Evolutionary conservation across 2,113 vertebrate species (phyloP).

Genomic region (Amblyornis subalaris): DNA sequence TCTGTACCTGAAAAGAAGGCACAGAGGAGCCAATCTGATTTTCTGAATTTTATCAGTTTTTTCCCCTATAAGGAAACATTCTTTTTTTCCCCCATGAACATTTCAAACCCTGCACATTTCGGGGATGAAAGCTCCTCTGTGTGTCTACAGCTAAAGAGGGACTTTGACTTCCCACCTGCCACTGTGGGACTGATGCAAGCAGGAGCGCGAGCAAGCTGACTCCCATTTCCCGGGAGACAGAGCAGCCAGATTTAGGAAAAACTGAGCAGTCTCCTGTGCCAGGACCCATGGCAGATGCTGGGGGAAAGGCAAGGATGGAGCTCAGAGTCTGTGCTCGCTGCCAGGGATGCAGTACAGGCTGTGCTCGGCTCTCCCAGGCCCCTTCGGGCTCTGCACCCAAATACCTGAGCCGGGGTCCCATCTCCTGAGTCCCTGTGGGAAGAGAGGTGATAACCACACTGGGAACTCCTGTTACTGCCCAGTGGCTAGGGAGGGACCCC

Average conservation of each 20-base stretch:
- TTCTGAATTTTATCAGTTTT: neutral
- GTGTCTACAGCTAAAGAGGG: neutral
- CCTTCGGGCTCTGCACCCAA: neutral
- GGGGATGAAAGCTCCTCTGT: neutral
- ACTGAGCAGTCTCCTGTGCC: constrained; percentile 47
- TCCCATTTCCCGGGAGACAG: neutral
- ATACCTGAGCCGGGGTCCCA: rapidly evolving
- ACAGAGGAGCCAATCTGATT: neutral
- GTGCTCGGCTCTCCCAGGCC: neutral
- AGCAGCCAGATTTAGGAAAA: constrained; percentile 39
- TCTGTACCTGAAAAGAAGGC: neutral
- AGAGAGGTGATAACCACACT: neutral
- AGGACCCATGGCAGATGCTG: constrained; percentile 47
- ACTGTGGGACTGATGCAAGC: neutral
- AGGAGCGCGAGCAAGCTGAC: neutral
- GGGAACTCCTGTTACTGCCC: neutral
- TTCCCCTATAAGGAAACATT: neutral
- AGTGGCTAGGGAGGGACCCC: rapidly evolving
- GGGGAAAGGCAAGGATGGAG: neutral
- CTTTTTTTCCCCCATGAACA: neutral
- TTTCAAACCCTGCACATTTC: neutral
- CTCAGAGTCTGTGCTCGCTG: neutral
- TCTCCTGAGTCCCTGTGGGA: rapidly evolving
- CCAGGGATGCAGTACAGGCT: neutral
- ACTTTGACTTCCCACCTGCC: constrained; percentile 16